Conservation (phyloP, 2,888 invertebrate genomes). For the Conistra vaccinii region DNA sequence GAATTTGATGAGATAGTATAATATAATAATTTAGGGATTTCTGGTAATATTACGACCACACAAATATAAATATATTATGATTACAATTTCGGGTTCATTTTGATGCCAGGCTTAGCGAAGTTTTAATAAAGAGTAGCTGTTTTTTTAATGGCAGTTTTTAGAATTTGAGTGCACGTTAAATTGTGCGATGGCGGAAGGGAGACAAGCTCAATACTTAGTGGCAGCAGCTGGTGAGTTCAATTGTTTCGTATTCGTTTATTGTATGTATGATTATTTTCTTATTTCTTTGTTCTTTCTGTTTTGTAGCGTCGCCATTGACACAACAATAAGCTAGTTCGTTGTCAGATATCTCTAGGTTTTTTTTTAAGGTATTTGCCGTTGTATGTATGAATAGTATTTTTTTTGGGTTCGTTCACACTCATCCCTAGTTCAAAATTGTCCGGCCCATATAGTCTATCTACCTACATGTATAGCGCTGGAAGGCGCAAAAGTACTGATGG, state of each 20-base stretch:
- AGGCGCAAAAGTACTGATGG: no score
- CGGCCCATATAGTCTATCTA: no score
- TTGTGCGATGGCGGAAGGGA: conserved; percentile 63
- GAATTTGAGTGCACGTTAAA: neutral
- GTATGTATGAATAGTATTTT: no score
- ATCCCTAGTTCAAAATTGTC: no score
- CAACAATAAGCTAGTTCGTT: no score
- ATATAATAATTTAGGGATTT: neutral
- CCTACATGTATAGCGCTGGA: no score
- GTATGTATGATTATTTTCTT: no score
- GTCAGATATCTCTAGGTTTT: no score
- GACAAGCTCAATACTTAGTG: conserved; percentile 76
- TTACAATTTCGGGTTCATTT: neutral
- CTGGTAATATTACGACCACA: neutral
- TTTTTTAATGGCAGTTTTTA: neutral
- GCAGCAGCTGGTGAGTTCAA: conserved; percentile 74
- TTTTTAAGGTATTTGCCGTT: no score
- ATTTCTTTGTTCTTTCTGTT: no score
- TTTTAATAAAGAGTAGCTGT: neutral
- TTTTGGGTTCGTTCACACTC: no score
- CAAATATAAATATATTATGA: neutral
- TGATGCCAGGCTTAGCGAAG: neutral
- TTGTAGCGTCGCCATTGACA: no score
- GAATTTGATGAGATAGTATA: neutral
- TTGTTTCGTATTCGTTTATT: conserved; percentile 2